Evolutionary conservation across 2,888 invertebrate species (phyloP).

Genomic region (Eupithecia exiguata): DNA sequence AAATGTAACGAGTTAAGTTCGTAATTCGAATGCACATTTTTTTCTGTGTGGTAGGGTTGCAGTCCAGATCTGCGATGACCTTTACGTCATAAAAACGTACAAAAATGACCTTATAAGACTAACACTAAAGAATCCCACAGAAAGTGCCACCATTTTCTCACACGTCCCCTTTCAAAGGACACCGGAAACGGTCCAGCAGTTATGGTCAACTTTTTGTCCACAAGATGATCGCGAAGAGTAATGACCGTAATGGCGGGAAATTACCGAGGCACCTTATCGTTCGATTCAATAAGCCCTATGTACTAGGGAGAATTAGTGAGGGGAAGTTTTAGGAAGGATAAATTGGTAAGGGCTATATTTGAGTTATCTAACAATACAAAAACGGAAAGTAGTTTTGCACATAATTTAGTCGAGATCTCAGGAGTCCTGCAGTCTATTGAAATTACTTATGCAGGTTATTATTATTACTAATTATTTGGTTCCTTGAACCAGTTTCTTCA

Average conservation of each 20-base stretch:
- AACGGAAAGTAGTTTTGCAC: no score
- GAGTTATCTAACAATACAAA: no score
- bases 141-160: constrained; percentile 33
- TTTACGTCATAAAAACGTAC: not conserved
- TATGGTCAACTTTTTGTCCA: constrained; percentile 39
- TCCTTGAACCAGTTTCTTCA: no score
- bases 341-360: not conserved
- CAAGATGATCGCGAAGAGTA: constrained; percentile 70
- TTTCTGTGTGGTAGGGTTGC: no score
- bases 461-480: no score
- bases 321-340: not conserved
- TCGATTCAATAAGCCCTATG: constrained; percentile 78
- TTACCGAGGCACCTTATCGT: constrained; percentile 81
- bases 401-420: no score
- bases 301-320: constrained; percentile 23
- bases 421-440: no score
- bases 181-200: constrained; percentile 33
- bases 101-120: constrained; percentile 25
- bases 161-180: constrained; percentile 26
- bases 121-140: constrained; percentile 5
- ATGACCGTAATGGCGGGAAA: constrained; percentile 80
- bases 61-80: no score
- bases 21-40: no score
- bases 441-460: no score
- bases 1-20: no score